Base-by-base conservation (phyloP, 2,888 invertebrate species). In the Ormyrus pomaceus region DNA sequence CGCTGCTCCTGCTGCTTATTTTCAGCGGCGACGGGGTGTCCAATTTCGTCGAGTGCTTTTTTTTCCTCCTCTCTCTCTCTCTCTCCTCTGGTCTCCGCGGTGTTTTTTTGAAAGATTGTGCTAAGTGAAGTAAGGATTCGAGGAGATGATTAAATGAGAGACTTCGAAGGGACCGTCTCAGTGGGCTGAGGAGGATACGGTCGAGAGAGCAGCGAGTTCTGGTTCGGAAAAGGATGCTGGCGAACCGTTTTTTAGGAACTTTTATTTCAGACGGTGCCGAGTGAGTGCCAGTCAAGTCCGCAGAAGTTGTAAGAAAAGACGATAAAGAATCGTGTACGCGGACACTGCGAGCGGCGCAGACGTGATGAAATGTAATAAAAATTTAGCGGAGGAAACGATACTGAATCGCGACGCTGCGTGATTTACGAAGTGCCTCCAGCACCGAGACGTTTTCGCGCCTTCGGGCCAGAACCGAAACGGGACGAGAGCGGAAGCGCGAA, bases 361-460 rank as follows among this genome's bases (percentile, higher is more conserved):
- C 71, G 77, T 71, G 71, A 77, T 59, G 65, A 77, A 58, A 71
- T 71, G 59, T 65, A 65, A 66, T 71, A 71, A 77, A 77, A 77
- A 64, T 69, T 77, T 58, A 7, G 8, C 62, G 64, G 56, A 71
- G 51, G 61, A 77, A 58, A 70, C 45, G 64, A 71, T 65, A 71
- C 55, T 10, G 50, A 77, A 77, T 71, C 46, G 56, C 51, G 34
- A 76, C 64, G 64, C 51, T 58, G 77, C 70, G 65, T 55, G 69
- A 76, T 76, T 59, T 69, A 62, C 53, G 8, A 45, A 10, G 6
- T 13, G 6, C 11, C 9, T 75, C 34, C 53, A 11, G 51, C 45
- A 53, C 58, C 45, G 51, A 75, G 51, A n/a, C 7, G 11, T 13
- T 61, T 76, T 48, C 5, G 3, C 34, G 34, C 34, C 34, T 34